Evolutionary conservation across 1,140 invertebrate genomes (phyloP).

Genomic region (Drosophila leontia): DNA sequence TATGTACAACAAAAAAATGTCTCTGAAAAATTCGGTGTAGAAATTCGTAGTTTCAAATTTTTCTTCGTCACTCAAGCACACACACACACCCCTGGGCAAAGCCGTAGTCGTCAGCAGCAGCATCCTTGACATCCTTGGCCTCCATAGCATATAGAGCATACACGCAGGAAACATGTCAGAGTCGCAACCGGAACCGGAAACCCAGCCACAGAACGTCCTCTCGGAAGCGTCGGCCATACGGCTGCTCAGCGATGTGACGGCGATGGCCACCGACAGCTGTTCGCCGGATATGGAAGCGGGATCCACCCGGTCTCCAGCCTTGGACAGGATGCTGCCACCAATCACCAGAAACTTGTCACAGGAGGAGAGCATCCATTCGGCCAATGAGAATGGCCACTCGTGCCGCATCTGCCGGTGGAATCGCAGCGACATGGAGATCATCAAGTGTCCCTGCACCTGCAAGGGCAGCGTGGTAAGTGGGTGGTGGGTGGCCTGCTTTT

Average conservation of each 20-base stretch:
- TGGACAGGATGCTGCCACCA: conserved; percentile 24
- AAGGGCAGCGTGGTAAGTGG: conserved; percentile 79
- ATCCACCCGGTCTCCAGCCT: background rate
- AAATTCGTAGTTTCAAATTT: conserved; percentile 59
- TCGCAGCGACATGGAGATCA: conserved; percentile 74
- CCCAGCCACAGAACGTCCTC: background rate
- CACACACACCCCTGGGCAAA: conserved; percentile 20
- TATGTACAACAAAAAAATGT: conserved; percentile 71
- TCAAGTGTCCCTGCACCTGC: conserved; percentile 75
- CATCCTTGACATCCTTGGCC: background rate
- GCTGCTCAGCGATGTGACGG: conserved; percentile 47
- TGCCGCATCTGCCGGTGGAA: conserved; percentile 81
- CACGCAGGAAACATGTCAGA: conserved; percentile 18
- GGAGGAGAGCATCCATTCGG: conserved; percentile 61
- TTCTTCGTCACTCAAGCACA: conserved; percentile 34
- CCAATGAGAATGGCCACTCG: conserved; percentile 70
- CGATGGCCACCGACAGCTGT: background rate
- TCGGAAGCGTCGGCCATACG: conserved; percentile 61
- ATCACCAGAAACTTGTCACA: conserved; percentile 8
- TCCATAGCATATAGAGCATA: background rate
- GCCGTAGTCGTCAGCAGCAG: conserved; percentile 5
- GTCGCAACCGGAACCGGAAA: background rate
- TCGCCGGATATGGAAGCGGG: background rate
- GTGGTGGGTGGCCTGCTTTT: background rate
- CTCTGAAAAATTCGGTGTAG: conserved; percentile 64